These are phyloP conservation scores for Trissolcus basalis DNA, from an alignment of 1,140 invertebrate genomes.

Conservation along the genomic window DNA sequence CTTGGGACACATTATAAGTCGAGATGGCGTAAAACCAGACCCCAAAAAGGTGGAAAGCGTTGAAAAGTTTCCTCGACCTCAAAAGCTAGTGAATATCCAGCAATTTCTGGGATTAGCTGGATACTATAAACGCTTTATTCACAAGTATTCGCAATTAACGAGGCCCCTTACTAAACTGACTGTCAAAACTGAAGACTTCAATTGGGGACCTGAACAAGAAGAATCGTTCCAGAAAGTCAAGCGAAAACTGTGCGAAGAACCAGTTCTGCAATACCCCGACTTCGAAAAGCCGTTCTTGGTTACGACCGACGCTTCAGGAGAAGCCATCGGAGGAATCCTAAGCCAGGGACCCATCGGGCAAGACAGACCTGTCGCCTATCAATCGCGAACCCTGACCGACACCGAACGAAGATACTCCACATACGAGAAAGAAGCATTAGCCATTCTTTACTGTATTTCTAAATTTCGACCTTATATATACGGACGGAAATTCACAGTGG, in stretches of 20 bases:
- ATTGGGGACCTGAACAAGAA: neutral
- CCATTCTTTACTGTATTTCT: constrained; percentile 1
- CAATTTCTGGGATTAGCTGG: constrained; percentile 52
- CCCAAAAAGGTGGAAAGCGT: constrained; percentile 32
- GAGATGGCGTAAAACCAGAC: constrained; percentile 50
- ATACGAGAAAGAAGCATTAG: constrained; percentile 9
- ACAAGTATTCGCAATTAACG: constrained; percentile 59
- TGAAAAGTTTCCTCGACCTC: constrained; percentile 18
- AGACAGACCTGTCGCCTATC: constrained; percentile 59
- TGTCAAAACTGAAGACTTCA: constrained; percentile 35
- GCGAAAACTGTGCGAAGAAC: constrained; percentile 42
- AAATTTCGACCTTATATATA: constrained; percentile 3
- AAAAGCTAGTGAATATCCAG: constrained; percentile 39
- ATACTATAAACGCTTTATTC: constrained; percentile 23
- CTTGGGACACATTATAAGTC: constrained; percentile 57
- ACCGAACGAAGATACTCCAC: neutral
- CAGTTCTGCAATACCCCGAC: constrained; percentile 45
- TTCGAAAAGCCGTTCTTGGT: constrained; percentile 50
- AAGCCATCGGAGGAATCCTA: constrained; percentile 54
- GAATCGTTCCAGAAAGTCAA: constrained; percentile 31
- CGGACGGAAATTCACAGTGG: neutral
- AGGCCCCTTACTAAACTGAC: constrained; percentile 49
- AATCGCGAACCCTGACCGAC: constrained; percentile 17
- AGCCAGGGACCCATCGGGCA: constrained; percentile 51
- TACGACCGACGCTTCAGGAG: constrained; percentile 62